Conservation (phyloP, 1,140 invertebrate genomes). For the Procambarus clarkii region DNA sequence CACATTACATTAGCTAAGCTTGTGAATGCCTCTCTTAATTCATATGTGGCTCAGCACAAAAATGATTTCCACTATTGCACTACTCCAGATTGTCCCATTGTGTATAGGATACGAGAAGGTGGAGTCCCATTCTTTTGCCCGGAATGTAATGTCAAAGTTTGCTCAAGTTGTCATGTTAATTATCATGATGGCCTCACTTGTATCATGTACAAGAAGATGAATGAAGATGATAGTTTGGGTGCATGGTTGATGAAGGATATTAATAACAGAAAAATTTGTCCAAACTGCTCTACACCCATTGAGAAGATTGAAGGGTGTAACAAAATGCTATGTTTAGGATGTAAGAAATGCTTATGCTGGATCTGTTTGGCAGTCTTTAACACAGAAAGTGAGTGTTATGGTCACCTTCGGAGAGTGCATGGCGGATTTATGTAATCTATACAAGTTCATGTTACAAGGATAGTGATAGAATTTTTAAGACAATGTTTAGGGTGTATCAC, state of each 20-base stretch:
- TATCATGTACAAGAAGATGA: conserved; percentile 10
- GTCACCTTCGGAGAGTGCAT: neutral
- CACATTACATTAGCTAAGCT: neutral
- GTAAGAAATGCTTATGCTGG: conserved; percentile 40
- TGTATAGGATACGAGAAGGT: conserved; percentile 5
- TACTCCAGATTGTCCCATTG: conserved; percentile 30
- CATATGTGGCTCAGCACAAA: conserved; percentile 18
- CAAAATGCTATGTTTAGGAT: conserved; percentile 11
- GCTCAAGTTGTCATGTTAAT: conserved; percentile 27
- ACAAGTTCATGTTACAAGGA: too few species aligned
- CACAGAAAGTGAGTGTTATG: conserved; percentile 15
- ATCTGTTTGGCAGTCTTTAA: conserved; percentile 8
- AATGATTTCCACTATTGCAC: conserved; percentile 16
- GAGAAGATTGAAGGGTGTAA: conserved; percentile 35
- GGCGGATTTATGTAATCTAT: neutral
- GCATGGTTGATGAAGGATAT: conserved; percentile 29
- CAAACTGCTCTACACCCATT: conserved; percentile 20
- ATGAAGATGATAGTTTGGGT: neutral
- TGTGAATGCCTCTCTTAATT: conserved; percentile 1
- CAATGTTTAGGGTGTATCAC: too few species aligned
- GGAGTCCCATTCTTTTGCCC: conserved; percentile 41
- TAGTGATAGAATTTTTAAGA: too few species aligned
- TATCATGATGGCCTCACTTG: conserved; percentile 45
- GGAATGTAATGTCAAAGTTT: conserved; percentile 6
- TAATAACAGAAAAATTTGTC: conserved; percentile 22